Conservation (phyloP, 1,140 invertebrate species). For the Drosophila ambigua region DNA sequence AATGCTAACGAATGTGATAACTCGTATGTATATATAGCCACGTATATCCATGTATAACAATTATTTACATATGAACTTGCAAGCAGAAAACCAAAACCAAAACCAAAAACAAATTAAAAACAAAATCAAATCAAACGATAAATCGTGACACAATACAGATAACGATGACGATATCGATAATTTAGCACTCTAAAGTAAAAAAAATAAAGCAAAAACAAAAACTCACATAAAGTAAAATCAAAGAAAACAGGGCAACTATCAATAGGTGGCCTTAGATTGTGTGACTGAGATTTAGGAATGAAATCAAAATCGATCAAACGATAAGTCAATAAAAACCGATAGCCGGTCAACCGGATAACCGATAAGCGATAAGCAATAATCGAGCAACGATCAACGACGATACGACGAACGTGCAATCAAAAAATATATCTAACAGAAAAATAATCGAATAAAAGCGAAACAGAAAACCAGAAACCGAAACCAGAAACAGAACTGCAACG, state of each 20-base stretch:
- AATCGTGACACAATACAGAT: constrained; percentile 26
- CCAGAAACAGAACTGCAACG: too few species aligned
- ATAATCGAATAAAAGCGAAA: background rate
- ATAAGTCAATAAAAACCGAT: constrained; percentile 8
- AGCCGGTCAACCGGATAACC: background rate
- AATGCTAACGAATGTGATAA: constrained; percentile 78
- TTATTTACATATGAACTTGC: constrained; percentile 64
- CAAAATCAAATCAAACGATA: constrained; percentile 25
- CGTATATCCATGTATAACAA: constrained; percentile 63
- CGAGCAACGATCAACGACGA: constrained; percentile 40
- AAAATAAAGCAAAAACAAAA: constrained; percentile 3
- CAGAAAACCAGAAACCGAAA: background rate
- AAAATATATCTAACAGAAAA: constrained; percentile 11
- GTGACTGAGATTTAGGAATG: constrained; percentile 64
- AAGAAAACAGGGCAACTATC: constrained; percentile 68
- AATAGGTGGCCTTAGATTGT: constrained; percentile 75
- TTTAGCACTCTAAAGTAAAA: constrained; percentile 18
- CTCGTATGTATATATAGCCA: constrained; percentile 74
- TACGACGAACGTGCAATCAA: constrained; percentile 40
- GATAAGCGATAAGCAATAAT: constrained; percentile 52
- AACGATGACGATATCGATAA: constrained; percentile 12
- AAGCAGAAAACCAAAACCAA: too few species aligned
- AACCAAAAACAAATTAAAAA: constrained; percentile 33
- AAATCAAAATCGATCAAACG: constrained; percentile 46
- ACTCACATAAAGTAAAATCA: constrained; percentile 34